Base-by-base conservation (phyloP, 2,113 vertebrate genomes). In the Gavialis gangeticus region DNA sequence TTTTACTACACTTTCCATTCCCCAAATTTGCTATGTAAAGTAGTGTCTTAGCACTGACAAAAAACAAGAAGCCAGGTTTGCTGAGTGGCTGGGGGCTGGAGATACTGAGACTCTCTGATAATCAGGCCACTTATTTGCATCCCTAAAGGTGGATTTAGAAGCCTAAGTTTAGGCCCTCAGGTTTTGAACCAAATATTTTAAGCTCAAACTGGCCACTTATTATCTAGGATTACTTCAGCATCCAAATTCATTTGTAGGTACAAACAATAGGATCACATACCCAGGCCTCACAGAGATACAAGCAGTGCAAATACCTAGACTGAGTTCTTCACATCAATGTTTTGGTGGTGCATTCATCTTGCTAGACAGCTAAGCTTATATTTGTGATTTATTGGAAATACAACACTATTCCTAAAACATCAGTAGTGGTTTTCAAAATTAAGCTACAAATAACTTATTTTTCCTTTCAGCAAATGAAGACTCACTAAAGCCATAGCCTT, bases 171-270 rank as follows among this genome's bases (percentile, higher is more conserved):
- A 12, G n/a, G 15, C 37, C 60, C 22, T 76, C 25, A n/a, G 10
- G 62, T 37, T 30, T 37, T 77, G 62, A 55, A 6, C 6, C 27
- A 82, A 5, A 17, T 56, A 69, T 83, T 78, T 83, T 81, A 24
- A 78, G 6, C 80, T 25, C 77, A 21, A 28, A 25, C 21, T 10
- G 63, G 57, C 34, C 25, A 75, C 82, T 83, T 55, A 63, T 30
- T 77, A 13, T 30, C 21, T 5, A 64, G 54, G 3, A 28, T 15
- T 46, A 15, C 79, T 91, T n/a, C 66, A 67, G 59, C 76, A 18
- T 71, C 86, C n/a, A 25, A 22, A 0, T 1, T 54, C 34, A 63
- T 59, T 46, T 79, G 62, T 73, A 79, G 0, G 0, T 58, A 55
- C 37, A 85, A 66, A 78, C 5, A 86, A 58, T 17, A 82, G 56